Evolutionary conservation across 2,797 vertebrate species (phyloP), one percentile per base, ranked within the genome.

Genomic region (Crypturellus tataupa): DNA sequence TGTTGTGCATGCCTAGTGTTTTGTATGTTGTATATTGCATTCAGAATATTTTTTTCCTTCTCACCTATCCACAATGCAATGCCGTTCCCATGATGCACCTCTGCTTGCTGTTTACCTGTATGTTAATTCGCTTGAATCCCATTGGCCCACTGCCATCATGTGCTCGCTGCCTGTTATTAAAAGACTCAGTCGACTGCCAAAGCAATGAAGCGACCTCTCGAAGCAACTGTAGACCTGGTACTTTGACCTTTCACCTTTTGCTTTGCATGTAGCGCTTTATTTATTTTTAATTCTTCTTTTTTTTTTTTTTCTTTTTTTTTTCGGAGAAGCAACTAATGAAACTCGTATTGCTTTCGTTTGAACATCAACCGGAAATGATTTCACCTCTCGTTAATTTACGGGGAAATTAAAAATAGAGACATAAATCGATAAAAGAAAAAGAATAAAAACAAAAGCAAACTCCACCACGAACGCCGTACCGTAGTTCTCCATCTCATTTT

Each of bases 61-160:
- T 99, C 99, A 99, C 99, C 99, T 99, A 99, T 98, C 99, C 99
- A 99, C 99, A 99, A 99, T 99, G 99, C 99, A 99, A 99, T 98
- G 99, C 99, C 99, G 99, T 99, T 98, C 98, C 99, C 99, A 99
- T 99, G 99, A 99, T 97, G 99, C 99, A 99, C 99, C 99, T 99
- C 99, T 99, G 99, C 99, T 99, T 99, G 99, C 99, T 99, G 99
- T 99, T 98, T 99, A 99, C 99, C 99, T 99, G 99, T 99, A 99
- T 99, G 99, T 99, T 99, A 99, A 99, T 99, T 99, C 99, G 99
- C 99, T 99, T 99, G 99, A 99, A 98, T 99, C 99, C 99, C 99
- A 99, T 99, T 99, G 99, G 99, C 99, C 99, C 99, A 99, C 99
- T 99, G 99, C 99, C 99, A 99, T 99, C 99, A 99, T 99, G 99